Conservation (phyloP, 1,140 invertebrate species). For the Geopemphigus sp. region DNA sequence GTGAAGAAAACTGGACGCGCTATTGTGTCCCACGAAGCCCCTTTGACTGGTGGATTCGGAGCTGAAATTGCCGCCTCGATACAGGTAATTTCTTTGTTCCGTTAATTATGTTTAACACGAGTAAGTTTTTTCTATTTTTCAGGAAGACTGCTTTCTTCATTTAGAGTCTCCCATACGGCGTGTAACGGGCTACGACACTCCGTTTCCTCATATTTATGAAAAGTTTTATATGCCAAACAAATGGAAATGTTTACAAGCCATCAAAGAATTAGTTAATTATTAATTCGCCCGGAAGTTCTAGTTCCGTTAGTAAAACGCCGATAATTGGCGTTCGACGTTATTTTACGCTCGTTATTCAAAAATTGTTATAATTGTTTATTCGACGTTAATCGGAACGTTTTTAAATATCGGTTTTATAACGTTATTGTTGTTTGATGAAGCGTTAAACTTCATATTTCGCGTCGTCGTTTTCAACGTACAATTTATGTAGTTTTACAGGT, state of each 20-base stretch:
- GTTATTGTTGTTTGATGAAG: too few species aligned
- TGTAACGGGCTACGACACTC: slow-evolving; percentile 95
- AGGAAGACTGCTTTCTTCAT: slow-evolving; percentile 92
- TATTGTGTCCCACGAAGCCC: slow-evolving; percentile 93
- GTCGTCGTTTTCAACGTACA: too few species aligned
- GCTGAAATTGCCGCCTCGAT: slow-evolving; percentile 93
- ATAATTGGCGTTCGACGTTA: too few species aligned
- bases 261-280: slow-evolving; percentile 75
- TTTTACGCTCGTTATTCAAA: too few species aligned
- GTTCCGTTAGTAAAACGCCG: too few species aligned
- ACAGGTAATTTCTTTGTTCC: slow-evolving; percentile 65
- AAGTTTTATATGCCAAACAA: slow-evolving; percentile 94
- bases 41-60: slow-evolving; percentile 91
- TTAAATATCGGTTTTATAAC: too few species aligned
- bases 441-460: too few species aligned
- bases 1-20: slow-evolving; percentile 91
- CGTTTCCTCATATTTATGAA: slow-evolving; percentile 95
- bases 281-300: neutral
- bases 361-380: too few species aligned
- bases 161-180: slow-evolving; percentile 89
- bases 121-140: slow-evolving; percentile 50
- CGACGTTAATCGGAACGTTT: too few species aligned
- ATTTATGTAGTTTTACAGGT: too few species aligned
- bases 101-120: neutral
- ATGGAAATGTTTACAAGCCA: slow-evolving; percentile 82